Evolutionary conservation across 1,140 invertebrate genomes (phyloP).

Genomic region (Meloidogyne exigua): DNA sequence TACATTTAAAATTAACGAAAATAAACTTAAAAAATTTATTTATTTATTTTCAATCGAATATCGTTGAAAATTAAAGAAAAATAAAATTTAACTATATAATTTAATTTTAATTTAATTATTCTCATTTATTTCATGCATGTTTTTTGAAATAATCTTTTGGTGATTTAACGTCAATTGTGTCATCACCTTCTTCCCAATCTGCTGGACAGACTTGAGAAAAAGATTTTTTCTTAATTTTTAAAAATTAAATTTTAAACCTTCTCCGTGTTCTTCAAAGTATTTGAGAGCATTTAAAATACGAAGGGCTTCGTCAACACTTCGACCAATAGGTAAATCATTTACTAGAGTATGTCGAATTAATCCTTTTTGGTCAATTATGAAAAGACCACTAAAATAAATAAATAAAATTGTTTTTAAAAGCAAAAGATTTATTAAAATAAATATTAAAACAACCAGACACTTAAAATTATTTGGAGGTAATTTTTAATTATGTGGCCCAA

Average conservation of each 20-base stretch:
- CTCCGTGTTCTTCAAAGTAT: constrained; percentile 87
- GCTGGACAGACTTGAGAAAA: constrained; percentile 55
- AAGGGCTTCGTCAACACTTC: constrained; percentile 85
- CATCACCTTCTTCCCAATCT: constrained; percentile 50
- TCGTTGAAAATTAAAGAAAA: too few relatives aligned
- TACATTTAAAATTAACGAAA: too few relatives aligned
- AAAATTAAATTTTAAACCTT: constrained; percentile 66
- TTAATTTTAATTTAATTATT: background rate
- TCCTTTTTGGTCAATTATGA: constrained; percentile 74
- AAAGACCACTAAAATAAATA: constrained; percentile 64
- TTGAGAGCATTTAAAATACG: constrained; percentile 86
- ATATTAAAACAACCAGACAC: too few relatives aligned
- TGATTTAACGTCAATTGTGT: constrained; percentile 41
- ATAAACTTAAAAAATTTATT: too few relatives aligned
- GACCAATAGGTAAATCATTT: constrained; percentile 83
- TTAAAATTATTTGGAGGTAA: too few relatives aligned
- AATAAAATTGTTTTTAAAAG: background rate
- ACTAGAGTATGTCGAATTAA: constrained; percentile 66
- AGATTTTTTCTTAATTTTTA: background rate
- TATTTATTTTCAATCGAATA: too few relatives aligned
- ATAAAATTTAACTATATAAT: background rate
- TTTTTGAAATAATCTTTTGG: constrained; percentile 63
- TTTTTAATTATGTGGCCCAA: too few relatives aligned
- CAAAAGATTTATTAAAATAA: too few relatives aligned
- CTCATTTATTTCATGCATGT: background rate